phyloP scores from a whole-genome alignment of 2,113 vertebrate species.

The Erythrolamprus reginae region DNA sequence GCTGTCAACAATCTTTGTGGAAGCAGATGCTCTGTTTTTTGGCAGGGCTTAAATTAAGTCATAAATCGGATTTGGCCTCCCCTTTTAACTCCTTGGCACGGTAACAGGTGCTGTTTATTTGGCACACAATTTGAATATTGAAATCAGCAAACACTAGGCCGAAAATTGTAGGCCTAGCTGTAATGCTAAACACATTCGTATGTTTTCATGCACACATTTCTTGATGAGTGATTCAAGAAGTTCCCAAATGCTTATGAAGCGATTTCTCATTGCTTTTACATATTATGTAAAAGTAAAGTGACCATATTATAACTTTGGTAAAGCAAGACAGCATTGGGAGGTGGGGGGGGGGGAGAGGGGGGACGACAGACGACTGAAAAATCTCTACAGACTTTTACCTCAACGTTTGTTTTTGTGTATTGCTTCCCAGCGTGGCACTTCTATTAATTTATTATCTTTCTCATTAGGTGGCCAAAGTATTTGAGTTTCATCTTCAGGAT shows the following conservation, averaged over 20 bases:
- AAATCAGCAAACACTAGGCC: background rate
- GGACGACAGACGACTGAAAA: too few species aligned
- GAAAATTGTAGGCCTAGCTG: conserved; percentile 2
- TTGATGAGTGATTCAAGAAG: background rate
- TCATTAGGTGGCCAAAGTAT: too few species aligned
- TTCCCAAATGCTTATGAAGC: background rate
- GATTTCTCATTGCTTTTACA: background rate
- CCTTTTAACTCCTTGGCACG: background rate
- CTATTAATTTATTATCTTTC: too few species aligned
- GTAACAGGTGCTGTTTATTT: conserved; percentile 12
- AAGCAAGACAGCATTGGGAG: too few species aligned
- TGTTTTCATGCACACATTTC: conserved; percentile 8
- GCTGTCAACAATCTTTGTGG: conserved; percentile 55
- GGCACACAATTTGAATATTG: background rate
- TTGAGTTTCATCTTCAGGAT: too few species aligned
- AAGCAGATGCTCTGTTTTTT: conserved; percentile 54
- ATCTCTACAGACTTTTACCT: too few species aligned
- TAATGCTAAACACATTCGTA: background rate
- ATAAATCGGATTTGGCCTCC: conserved; percentile 18
- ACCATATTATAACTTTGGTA: too few species aligned
- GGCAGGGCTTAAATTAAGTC: conserved; percentile 41
- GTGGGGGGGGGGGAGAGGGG: too few species aligned
- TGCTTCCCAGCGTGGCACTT: too few species aligned
- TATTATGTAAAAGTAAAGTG: too few species aligned
- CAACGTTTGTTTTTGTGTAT: too few species aligned